phyloP scores from a whole-genome alignment of 2,113 vertebrate genomes.

The Atlantisia rogersi region DNA sequence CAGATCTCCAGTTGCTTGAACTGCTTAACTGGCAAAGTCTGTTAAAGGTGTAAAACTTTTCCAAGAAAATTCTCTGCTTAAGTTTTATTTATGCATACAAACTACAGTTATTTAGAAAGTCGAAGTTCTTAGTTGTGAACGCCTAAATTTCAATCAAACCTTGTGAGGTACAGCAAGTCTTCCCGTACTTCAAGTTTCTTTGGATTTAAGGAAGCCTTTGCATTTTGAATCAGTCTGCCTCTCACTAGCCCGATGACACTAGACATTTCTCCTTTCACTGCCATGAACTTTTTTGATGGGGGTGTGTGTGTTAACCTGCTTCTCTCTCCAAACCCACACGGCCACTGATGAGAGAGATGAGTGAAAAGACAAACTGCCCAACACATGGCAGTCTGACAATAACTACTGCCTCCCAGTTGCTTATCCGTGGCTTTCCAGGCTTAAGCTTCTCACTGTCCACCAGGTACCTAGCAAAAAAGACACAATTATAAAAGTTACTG shows the following conservation, averaged over 20 bases:
- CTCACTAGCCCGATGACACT: neutral
- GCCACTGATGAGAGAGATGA: neutral
- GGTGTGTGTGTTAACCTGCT: neutral
- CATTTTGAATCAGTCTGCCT: neutral
- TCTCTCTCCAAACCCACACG: neutral
- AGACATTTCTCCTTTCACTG: neutral
- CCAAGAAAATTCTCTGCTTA: neutral
- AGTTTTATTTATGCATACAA: neutral
- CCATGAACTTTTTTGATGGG: neutral
- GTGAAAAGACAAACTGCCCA: neutral
- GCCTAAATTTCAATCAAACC: neutral
- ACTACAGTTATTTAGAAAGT: accelerated
- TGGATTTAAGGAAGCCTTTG: neutral
- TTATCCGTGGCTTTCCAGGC: neutral
- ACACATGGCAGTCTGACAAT: accelerated
- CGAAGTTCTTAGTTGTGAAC: accelerated
- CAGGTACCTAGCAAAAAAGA: neutral
- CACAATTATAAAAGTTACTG: neutral
- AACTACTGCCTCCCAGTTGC: neutral
- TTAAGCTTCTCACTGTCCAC: neutral
- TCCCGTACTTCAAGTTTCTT: neutral
- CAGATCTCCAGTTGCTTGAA: neutral
- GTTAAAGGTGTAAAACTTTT: neutral
- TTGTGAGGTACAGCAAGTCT: neutral
- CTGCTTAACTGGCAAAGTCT: accelerated